These are phyloP conservation scores for Platycnemis pennipes DNA, from an alignment of 2,888 invertebrate genomes.

Conservation along the genomic window DNA sequence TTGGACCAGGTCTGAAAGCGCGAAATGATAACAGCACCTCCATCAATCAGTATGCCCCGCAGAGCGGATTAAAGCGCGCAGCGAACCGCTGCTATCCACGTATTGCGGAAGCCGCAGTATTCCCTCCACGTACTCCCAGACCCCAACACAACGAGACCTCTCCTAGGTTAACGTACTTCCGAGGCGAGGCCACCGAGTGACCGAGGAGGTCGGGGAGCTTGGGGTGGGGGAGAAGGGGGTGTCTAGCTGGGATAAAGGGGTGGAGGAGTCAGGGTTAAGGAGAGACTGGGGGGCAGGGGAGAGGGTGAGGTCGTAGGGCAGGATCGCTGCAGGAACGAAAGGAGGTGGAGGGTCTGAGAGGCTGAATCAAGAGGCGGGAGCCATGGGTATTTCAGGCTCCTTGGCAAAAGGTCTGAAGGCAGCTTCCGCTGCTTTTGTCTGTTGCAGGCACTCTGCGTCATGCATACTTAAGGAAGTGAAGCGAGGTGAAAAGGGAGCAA, in stretches of 20 bases:
- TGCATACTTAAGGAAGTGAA: background rate
- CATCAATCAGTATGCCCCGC: background rate
- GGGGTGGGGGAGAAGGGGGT: background rate
- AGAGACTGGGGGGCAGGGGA: background rate
- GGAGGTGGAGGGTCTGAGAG: background rate
- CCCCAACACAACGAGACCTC: background rate
- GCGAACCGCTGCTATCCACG: background rate
- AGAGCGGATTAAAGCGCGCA: background rate
- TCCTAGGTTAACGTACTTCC: conserved; percentile 12
- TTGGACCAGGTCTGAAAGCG: background rate
- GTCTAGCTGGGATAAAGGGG: background rate
- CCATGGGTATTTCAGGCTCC: background rate
- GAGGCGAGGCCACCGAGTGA: background rate
- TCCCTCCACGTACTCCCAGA: background rate
- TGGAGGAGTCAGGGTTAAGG: background rate
- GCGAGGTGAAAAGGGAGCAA: conserved; percentile 4
- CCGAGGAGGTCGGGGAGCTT: background rate
- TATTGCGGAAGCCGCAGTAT: background rate
- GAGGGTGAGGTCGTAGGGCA: background rate
- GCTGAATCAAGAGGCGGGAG: background rate
- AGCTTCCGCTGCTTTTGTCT: background rate
- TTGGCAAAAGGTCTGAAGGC: conserved; percentile 3
- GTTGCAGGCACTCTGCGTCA: background rate
- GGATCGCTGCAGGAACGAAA: background rate
- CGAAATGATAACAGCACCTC: background rate